Evolutionary conservation across 1,140 invertebrate species (phyloP), one percentile per base, ranked within the genome.

Genomic region (Pseudomyrmex gracilis): DNA sequence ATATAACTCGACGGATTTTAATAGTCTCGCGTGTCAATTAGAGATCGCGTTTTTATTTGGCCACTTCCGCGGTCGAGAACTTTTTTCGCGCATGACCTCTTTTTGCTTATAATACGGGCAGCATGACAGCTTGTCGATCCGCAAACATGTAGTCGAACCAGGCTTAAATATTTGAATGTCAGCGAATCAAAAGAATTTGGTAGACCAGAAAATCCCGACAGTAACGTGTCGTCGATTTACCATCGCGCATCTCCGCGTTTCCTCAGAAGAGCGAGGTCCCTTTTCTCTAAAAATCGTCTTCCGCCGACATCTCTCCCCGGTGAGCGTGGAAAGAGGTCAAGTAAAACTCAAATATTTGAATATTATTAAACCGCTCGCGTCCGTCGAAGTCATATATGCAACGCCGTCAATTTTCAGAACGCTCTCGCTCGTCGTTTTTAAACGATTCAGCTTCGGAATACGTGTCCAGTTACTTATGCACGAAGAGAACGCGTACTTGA

Each of bases 91-190:
- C 73, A 12, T 13, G 22, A 45, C 58, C 74, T 57, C 57, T 13
- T 12, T 70, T 12, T 5, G 43, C 5, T 10, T n/a, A n/a, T n/a
- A n/a, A 34, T 7, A 10, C 20, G 20, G 10, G 13, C 45, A 22
- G 24, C 22, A 17, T 70, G 76, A 80, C 66, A 71, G 66, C 20
- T 71, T 80, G 76, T 80, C 76, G 76, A 80, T 80, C 49, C 15
- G 51, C 43, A 43, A 78, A 68, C 43, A 57, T 2, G 64, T 3
- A 78, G 53, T 70, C 22, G 66, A 49, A 70, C 9, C 66, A 20
- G 67, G 76, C 76, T 80, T 80, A 80, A 70, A 80, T 71, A 71
- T 80, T 80, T 80, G 66, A 71, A 80, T 80, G 66, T 80, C 76
- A 49, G 53, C 66, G 66, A 71, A 57, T 80, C 76, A 80, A 80